Base-by-base conservation (phyloP, 1,140 invertebrate species). In the Zophobas atratus region DNA sequence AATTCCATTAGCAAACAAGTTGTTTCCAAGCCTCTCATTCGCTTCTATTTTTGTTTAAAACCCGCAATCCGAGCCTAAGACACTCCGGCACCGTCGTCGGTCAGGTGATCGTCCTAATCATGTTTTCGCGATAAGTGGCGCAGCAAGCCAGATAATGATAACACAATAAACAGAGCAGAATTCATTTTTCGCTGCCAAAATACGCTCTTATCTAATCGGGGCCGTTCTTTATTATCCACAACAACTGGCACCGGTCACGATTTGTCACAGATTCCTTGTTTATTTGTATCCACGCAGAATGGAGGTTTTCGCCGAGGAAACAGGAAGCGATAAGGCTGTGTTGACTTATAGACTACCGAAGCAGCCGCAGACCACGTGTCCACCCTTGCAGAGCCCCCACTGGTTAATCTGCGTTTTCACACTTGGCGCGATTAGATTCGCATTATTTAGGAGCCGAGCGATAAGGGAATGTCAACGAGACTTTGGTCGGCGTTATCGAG, bases 401-500 rank as follows among this genome's bases (percentile, higher is more conserved):
- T 20, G 20, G 20, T 20, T 20, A 20, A 20, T 46, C 6, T 46
- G 43, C 6, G 43, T 46, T 4, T 46, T 46, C 43, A 4, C 3
- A 46, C 6, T 46, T 46, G 3, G 43, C 3, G 49, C 49, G 49
- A 5, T 51, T 51, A 20, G 20, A 20, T 20, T 51, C 49, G 49
- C 6, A 46, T 46, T 46, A 46, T 46, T 46, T 46, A 46, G 6
- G 43, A 46, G 43, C 3, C 43, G 20, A 32, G 20, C 38, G 60
- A 67, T 67, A 67, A 67, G 57, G 35, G 43, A 39, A 67, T 43
- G 60, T 67, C 60, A 46, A 43, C 60, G 43, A 39, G 60, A 67
- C 60, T 67, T 67, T 67, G 32, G n/a, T 36, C 60, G 36, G 41
- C 43, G 35, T 67, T 67, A 43, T 51, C n/a, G 6, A 2, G 2